Evolutionary conservation across 2,888 invertebrate species (phyloP).

Genomic region (Caenorhabditis drosophilae): DNA sequence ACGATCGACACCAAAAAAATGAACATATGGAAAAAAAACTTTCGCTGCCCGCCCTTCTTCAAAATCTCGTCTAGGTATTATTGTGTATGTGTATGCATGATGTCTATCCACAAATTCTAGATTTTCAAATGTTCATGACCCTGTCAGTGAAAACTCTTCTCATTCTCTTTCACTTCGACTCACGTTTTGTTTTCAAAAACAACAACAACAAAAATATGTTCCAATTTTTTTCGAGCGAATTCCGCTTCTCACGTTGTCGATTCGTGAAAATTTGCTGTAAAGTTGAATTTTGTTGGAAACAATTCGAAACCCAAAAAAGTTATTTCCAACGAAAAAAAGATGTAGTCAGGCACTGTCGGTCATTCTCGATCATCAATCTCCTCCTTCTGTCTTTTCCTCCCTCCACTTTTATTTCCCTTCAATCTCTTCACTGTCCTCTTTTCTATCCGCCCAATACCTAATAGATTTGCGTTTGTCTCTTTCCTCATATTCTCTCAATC

Average conservation of each 20-base stretch:
- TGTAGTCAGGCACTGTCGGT: too few species aligned
- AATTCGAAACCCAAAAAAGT: too few species aligned
- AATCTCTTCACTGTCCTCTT: too few species aligned
- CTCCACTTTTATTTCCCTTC: too few species aligned
- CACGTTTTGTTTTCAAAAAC: background rate
- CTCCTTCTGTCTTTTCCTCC: too few species aligned
- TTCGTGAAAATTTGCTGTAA: too few species aligned
- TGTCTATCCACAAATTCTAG: background rate
- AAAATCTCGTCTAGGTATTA: background rate
- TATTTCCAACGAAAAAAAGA: too few species aligned
- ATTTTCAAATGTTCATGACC: background rate
- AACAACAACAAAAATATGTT: background rate
- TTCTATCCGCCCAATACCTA: too few species aligned
- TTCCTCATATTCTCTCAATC: background rate
- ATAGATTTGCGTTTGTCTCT: too few species aligned
- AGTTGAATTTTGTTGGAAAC: too few species aligned
- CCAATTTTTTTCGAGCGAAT: background rate
- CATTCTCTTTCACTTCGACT: background rate
- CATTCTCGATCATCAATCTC: too few species aligned
- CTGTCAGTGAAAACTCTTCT: background rate
- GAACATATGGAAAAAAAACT: conserved; percentile 1
- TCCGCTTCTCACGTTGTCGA: conserved; percentile 7
- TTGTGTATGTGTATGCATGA: background rate
- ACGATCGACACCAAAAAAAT: conserved; percentile 2
- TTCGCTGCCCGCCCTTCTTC: conserved; percentile 1